Percentiles rank a stretch among this genome's conserved stretches.
Conservation (phyloP, 2,113 vertebrate species). For the Ginglymostoma cirratum region DNA sequence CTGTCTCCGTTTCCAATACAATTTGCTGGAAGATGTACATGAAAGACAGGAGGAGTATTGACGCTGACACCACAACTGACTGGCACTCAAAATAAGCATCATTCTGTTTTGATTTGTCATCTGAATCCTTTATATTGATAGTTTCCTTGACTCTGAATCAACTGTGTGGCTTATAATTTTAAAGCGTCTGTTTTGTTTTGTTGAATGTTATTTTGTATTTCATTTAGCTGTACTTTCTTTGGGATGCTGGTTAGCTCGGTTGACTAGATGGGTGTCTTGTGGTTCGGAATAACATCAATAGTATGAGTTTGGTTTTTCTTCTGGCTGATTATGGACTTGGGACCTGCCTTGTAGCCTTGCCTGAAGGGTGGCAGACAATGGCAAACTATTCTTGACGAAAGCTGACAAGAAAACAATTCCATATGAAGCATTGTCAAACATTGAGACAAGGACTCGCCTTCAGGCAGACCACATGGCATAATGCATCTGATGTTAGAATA, state of each 20-base stretch:
- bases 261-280: background rate
- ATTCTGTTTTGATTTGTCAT: background rate
- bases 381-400: background rate
- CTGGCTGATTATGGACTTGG: background rate
- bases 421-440: background rate
- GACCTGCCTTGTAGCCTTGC: background rate
- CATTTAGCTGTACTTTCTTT: background rate
- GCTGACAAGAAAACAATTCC: background rate
- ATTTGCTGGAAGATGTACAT: background rate
- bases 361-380: background rate
- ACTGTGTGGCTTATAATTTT: background rate
- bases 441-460: background rate
- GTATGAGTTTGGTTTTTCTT: background rate
- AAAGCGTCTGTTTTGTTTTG: background rate
- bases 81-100: background rate
- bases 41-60: background rate
- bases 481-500: background rate
- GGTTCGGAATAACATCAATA: background rate
- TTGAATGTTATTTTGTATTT: background rate
- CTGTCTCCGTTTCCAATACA: background rate
- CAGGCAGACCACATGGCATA: background rate
- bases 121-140: background rate
- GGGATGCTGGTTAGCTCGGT: background rate
- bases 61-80: background rate
- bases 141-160: background rate